phyloP scores from a whole-genome alignment of 92 coral and sea anemone species.

The Zoanthus solanderi region DNA sequence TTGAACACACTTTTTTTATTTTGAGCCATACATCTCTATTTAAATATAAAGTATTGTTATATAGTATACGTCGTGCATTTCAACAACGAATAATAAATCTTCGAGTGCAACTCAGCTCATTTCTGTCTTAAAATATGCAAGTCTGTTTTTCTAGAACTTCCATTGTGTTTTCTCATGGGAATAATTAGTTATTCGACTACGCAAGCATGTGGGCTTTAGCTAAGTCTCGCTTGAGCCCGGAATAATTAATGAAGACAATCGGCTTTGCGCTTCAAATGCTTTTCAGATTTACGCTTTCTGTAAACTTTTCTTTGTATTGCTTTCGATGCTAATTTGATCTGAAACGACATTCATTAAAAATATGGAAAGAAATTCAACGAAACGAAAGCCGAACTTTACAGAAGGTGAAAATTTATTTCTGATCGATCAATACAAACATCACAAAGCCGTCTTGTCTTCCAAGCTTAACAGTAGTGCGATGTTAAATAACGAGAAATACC shows the following conservation, averaged over 20 bases:
- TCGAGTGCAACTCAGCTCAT: constrained; percentile 13
- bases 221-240: constrained; percentile 56
- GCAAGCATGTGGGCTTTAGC: constrained; percentile 54
- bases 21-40: too few species aligned
- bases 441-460: constrained; percentile 72
- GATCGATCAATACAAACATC: constrained; percentile 76
- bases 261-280: constrained; percentile 22
- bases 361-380: constrained; percentile 56
- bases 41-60: neutral
- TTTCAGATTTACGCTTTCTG: constrained; percentile 11
- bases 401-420: constrained; percentile 82
- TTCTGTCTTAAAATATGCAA: constrained; percentile 26
- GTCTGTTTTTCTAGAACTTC: constrained; percentile 17
- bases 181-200: constrained; percentile 50
- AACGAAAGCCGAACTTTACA: constrained; percentile 90
- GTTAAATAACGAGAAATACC: constrained; percentile 74
- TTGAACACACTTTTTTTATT: too few species aligned
- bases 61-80: neutral
- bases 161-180: constrained; percentile 47
- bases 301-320: neutral
- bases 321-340: constrained; percentile 2
- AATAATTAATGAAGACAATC: constrained; percentile 47
- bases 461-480: constrained; percentile 77
- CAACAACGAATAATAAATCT: constrained; percentile 20
- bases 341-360: neutral